A percentile compares a stretch with the other conserved stretches of the same genome.
Conservation (phyloP, 2,113 vertebrate genomes). For the Dicerorhinus sumatrensis region DNA sequence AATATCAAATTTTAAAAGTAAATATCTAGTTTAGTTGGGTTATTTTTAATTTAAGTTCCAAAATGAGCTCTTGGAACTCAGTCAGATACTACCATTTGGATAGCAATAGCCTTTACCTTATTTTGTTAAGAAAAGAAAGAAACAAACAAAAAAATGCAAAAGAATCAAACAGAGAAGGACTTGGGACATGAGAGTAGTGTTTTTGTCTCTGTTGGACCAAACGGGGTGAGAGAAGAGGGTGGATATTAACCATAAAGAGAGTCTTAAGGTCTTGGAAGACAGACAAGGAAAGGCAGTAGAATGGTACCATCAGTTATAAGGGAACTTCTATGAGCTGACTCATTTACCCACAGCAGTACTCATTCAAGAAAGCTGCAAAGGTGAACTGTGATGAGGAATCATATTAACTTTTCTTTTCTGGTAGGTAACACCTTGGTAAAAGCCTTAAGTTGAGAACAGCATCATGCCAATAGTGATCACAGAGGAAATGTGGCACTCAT, state of each 20-base stretch:
- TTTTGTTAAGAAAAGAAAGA: background rate
- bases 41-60: slow-evolving; percentile 12
- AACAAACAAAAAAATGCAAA: background rate
- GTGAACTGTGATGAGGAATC: background rate
- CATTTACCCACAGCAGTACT: background rate
- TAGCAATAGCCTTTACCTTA: background rate
- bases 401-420: background rate
- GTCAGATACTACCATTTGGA: background rate
- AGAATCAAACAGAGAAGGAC: background rate
- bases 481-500: background rate
- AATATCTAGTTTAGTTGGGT: background rate
- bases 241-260: background rate
- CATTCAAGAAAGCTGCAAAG: background rate
- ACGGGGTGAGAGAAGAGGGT: background rate
- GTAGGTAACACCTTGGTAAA: background rate
- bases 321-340: background rate
- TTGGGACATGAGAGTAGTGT: background rate
- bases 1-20: background rate
- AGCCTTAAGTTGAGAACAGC: background rate
- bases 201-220: background rate
- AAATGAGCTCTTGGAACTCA: background rate
- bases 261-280: background rate
- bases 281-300: background rate
- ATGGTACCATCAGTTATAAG: background rate
- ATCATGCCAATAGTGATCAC: background rate